Conservation (phyloP, 2,888 invertebrate genomes). For the Morpho achilles region DNA sequence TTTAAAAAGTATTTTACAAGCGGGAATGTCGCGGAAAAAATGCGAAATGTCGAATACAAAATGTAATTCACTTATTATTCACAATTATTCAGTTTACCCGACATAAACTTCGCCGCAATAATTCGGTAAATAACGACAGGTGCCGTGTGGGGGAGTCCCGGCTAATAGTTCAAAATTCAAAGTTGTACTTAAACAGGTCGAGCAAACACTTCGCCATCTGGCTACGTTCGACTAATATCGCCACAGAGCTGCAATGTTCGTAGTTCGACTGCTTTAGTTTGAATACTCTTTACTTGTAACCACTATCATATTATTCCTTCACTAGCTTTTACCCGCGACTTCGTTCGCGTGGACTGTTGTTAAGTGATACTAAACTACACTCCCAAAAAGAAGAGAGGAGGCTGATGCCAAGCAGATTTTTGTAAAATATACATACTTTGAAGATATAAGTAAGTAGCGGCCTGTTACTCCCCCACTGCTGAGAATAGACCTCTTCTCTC, state of each 20-base stretch:
- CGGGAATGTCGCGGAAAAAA: too few relatives aligned
- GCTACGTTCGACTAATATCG: conserved; percentile 52
- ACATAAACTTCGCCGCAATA: conserved; percentile 23
- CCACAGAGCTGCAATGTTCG: conserved; percentile 33
- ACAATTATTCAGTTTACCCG: conserved; percentile 14
- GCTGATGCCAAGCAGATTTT: background rate
- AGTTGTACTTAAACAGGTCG: conserved; percentile 65
- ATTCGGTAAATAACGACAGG: conserved; percentile 61
- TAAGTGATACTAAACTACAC: too few relatives aligned
- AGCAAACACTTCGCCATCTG: conserved; percentile 77
- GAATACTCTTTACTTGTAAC: background rate
- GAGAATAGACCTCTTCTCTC: too few relatives aligned
- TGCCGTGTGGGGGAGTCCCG: conserved; percentile 47
- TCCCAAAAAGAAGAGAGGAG: too few relatives aligned
- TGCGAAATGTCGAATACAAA: too few relatives aligned
- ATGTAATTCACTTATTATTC: conserved; percentile 4
- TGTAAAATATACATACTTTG: background rate
- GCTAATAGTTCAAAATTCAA: conserved; percentile 75
- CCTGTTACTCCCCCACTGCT: too few relatives aligned
- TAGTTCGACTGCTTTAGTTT: conserved; percentile 10
- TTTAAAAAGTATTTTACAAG: too few relatives aligned
- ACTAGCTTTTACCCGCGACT: too few relatives aligned
- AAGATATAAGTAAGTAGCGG: too few relatives aligned
- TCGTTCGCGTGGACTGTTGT: too few relatives aligned
- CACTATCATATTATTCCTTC: too few relatives aligned